Percentiles rank a stretch among this genome's conserved stretches.
phyloP scores from a whole-genome alignment of 2,797 vertebrate species.

The Xiphorhynchus erythropygius region DNA sequence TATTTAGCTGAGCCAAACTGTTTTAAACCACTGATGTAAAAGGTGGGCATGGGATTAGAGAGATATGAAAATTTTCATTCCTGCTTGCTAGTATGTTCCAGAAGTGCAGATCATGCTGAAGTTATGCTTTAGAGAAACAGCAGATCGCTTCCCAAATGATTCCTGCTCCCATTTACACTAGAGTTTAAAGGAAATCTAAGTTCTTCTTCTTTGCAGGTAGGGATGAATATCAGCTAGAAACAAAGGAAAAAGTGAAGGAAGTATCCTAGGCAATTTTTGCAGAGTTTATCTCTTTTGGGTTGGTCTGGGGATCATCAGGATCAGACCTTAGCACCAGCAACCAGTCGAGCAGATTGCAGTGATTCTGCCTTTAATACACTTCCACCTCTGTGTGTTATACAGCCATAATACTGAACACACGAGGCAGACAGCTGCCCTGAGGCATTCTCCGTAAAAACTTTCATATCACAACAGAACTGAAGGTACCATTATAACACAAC shows the following conservation, averaged over 20 bases:
- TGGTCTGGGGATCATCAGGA: background rate
- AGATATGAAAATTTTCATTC: background rate
- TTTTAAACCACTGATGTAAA: background rate
- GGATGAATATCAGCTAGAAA: background rate
- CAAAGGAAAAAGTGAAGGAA: background rate
- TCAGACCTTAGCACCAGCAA: slow-evolving; percentile 21
- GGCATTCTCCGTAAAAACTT: slow-evolving; percentile 63
- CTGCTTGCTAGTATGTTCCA: background rate
- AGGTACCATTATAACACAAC: background rate
- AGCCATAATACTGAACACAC: slow-evolving; percentile 43
- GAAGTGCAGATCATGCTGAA: background rate
- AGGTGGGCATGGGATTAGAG: background rate
- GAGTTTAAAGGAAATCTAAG: background rate
- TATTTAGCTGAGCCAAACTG: background rate
- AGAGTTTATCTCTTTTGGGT: background rate
- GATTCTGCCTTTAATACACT: slow-evolving; percentile 61
- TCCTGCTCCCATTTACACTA: background rate
- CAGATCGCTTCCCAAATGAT: background rate
- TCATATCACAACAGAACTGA: slow-evolving; percentile 61
- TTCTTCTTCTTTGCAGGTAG: background rate
- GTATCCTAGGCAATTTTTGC: background rate
- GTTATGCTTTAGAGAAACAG: background rate
- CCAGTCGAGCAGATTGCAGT: slow-evolving; percentile 46
- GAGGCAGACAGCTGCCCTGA: slow-evolving; percentile 72
- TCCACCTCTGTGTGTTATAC: slow-evolving; percentile 42